A percentile compares a stretch with the other conserved stretches of the same genome.
phyloP scores from a whole-genome alignment of 1,140 invertebrate genomes.

The Drosophila gunungcola region DNA sequence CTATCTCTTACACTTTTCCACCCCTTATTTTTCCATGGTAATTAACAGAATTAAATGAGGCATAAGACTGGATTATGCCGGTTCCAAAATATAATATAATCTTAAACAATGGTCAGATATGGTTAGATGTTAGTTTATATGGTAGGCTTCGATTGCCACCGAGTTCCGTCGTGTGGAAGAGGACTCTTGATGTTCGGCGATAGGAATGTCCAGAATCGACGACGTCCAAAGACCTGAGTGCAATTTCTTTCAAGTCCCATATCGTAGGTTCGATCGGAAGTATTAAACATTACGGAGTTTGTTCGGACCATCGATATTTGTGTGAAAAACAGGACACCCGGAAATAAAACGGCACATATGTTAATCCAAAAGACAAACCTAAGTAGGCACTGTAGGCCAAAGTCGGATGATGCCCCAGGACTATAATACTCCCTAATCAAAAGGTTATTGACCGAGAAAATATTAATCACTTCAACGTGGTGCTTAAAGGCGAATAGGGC shows the following conservation, averaged over 20 bases:
- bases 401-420: accelerated
- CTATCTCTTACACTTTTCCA: neutral
- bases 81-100: constrained; percentile 29
- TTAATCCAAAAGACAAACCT: constrained; percentile 23
- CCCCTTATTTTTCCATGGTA: constrained; percentile 27
- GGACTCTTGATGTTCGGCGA: constrained; percentile 91
- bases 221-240: constrained; percentile 88
- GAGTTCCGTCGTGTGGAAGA: constrained; percentile 90
- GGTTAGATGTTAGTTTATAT: neutral
- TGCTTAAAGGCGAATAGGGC: constrained; percentile 86
- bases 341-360: neutral
- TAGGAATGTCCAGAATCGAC: constrained; percentile 90
- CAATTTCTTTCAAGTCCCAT: constrained; percentile 90
- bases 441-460: neutral
- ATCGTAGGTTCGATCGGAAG: constrained; percentile 87
- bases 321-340: neutral
- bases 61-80: constrained; percentile 58
- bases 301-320: constrained; percentile 18
- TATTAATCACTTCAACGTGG: no score
- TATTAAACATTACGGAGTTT: constrained; percentile 9
- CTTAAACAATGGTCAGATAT: neutral
- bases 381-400: neutral
- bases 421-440: accelerated
- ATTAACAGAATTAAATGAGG: constrained; percentile 70
- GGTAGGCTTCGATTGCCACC: constrained; percentile 14